Evolutionary conservation across 2,888 invertebrate genomes (phyloP).

Genomic region (Pyrrhosoma nymphula): DNA sequence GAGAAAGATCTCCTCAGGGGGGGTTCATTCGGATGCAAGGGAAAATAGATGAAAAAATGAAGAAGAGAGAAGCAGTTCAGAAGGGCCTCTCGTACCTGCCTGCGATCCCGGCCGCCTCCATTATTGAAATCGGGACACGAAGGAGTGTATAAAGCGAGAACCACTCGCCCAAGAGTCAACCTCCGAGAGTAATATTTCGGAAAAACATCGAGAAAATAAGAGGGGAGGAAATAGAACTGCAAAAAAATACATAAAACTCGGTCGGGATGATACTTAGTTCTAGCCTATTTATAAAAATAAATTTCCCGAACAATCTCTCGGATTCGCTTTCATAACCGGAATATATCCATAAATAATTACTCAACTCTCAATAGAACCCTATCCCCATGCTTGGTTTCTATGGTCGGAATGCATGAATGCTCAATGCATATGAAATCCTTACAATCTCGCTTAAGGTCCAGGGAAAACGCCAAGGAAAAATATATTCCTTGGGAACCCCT

Average conservation of each 20-base stretch:
- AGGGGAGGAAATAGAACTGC: background rate
- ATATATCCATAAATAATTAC: background rate
- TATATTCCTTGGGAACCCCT: background rate
- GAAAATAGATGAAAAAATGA: background rate
- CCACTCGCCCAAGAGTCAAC: background rate
- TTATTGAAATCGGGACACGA: background rate
- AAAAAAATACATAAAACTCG: background rate
- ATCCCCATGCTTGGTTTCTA: background rate
- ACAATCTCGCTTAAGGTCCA: background rate
- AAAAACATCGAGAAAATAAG: background rate
- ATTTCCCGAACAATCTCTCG: background rate
- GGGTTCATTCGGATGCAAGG: no score
- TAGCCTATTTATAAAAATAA: background rate
- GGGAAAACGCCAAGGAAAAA: background rate
- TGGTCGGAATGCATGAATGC: background rate
- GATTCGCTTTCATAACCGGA: background rate
- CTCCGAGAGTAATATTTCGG: background rate
- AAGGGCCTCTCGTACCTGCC: background rate
- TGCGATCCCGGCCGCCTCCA: background rate
- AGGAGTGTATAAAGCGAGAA: no score
- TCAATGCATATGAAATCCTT: background rate
- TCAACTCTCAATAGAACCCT: background rate
- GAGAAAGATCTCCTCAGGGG: background rate
- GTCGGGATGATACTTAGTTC: background rate
- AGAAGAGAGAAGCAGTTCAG: no score